phyloP scores from a whole-genome alignment of 2,888 invertebrate genomes.

The Dynastes hyllus region DNA sequence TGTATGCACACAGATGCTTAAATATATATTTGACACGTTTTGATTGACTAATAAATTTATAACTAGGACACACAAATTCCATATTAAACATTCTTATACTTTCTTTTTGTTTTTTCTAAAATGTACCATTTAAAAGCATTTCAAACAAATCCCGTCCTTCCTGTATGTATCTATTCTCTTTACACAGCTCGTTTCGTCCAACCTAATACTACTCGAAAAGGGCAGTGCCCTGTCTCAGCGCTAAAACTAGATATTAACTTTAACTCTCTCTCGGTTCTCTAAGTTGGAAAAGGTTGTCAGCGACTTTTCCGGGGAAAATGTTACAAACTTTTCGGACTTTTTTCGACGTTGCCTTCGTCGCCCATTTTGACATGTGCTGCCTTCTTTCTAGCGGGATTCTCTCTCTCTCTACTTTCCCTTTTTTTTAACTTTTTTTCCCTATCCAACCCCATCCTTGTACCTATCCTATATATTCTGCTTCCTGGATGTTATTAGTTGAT shows the following conservation, averaged over 20 bases:
- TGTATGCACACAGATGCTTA: no score
- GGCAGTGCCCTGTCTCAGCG: conserved; percentile 33
- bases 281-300: conserved; percentile 27
- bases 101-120: not conserved
- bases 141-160: no score
- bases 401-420: not conserved
- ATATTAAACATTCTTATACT: no score
- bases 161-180: no score
- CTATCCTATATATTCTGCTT: no score
- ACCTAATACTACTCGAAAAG: conserved; percentile 13
- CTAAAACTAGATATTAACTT: conserved; percentile 25
- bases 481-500: no score
- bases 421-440: no score
- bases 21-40: no score
- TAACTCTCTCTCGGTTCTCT: not conserved
- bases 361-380: conserved; percentile 5
- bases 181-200: no score
- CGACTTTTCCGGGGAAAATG: conserved; percentile 19
- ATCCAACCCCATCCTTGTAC: no score
- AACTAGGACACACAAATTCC: no score
- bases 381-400: not conserved
- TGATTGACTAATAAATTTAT: no score
- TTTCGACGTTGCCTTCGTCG: not conserved
- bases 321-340: conserved; percentile 5
- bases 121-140: not conserved